Evolutionary conservation across 2,888 invertebrate genomes (phyloP).

Genomic region (Andrena marginata): DNA sequence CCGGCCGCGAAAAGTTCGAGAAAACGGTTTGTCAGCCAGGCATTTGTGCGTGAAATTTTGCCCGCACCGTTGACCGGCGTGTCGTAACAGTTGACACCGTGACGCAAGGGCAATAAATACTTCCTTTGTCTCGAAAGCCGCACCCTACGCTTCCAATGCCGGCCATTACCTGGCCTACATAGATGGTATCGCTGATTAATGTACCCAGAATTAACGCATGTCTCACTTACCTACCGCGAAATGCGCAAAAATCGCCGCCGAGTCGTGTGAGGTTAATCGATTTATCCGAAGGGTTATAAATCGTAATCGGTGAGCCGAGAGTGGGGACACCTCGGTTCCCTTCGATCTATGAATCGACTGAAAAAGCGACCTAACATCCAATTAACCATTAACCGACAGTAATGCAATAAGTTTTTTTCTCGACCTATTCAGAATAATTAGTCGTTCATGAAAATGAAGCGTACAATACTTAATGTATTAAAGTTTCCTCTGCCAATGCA

Average conservation of each 20-base stretch:
- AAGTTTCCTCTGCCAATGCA: too few relatives aligned
- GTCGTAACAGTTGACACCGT: constrained; percentile 61
- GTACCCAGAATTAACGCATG: constrained; percentile 73
- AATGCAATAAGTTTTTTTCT: too few relatives aligned
- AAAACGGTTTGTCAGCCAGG: constrained; percentile 57
- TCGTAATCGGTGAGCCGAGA: constrained; percentile 42
- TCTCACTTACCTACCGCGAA: constrained; percentile 47
- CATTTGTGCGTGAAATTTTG: constrained; percentile 64
- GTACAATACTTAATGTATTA: too few relatives aligned
- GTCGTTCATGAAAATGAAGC: background rate
- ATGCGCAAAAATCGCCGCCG: constrained; percentile 35
- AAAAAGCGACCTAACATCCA: background rate
- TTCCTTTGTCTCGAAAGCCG: constrained; percentile 76
- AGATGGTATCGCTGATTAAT: constrained; percentile 78
- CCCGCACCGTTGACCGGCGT: constrained; percentile 33
- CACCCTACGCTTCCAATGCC: constrained; percentile 75
- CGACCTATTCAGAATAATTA: too few relatives aligned
- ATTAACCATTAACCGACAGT: too few relatives aligned
- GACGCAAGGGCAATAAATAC: constrained; percentile 74
- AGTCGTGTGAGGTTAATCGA: constrained; percentile 56
- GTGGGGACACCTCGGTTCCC: background rate
- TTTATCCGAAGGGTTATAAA: constrained; percentile 47
- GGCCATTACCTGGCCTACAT: constrained; percentile 78
- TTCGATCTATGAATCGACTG: background rate
- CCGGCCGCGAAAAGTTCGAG: constrained; percentile 36